Evolutionary conservation across 2,888 invertebrate species (phyloP), one percentile per base, ranked within the genome.

Genomic region (Drosophila prolongata): DNA sequence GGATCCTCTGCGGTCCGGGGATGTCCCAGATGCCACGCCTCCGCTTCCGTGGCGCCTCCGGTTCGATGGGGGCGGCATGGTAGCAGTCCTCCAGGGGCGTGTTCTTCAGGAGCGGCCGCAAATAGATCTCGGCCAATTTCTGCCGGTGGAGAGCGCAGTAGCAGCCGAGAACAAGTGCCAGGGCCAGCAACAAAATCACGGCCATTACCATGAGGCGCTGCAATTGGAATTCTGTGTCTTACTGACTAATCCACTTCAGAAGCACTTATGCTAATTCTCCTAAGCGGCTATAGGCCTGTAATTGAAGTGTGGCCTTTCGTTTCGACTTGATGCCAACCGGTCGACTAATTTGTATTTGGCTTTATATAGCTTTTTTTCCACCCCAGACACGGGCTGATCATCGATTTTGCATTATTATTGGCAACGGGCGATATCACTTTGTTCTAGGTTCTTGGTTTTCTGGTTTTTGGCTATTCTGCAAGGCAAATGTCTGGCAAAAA

Each of bases 1-100:
- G 97, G 44, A 97, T 84, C 0, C 94, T 91, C 9, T 94, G 92
- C 0, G 97, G 97, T 1, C 97, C 97, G 0, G 97, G 97, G 44
- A 97, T 94, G 53, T 91, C 87, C 90, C 91, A 92, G 34, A 92
- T 79, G n/a, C 76, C 75, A 13, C 87, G 75, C 6, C 70, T 68
- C 27, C 75, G 64, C 1, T 62, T 47, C 27, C 73, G 69, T 19
- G 38, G 40, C 1, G 55, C 16, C 67, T 65, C 52, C 11, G 43
- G 43, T 8, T 52, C 77, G 46, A 90, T 81, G 35, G 83, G 83
- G 11, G 78, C 71, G 11, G 90, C 90, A 80, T 86, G 87, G 46
- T 89, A 90, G 27, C 75, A 90, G 47, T 90, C 89, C 52, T 79
- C 79, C 16, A 86, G 43, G 6, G 77, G 80, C 16, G 80, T 84